Evolutionary conservation across 2,797 vertebrate genomes (phyloP), one percentile per base, ranked within the genome.

Genomic region (Jordanella pulchra): DNA sequence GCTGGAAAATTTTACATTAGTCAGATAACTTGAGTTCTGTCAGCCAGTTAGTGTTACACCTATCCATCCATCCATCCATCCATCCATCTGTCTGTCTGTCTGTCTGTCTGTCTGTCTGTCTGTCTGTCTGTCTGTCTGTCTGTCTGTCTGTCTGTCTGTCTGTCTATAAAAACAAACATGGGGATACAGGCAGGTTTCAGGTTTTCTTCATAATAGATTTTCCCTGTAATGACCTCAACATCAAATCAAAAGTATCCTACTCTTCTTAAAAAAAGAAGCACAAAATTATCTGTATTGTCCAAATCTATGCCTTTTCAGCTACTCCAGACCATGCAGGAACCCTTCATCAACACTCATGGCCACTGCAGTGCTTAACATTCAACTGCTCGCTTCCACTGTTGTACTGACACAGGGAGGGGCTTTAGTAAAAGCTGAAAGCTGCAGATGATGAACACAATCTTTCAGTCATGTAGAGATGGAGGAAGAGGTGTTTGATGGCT

Each of bases 401-500:
- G 72, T 32, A 44, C 32, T 63, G 80, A 78, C 73, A 78, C 45
- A 30, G 77, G 78, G 86, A 51, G 82, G 83, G 79, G 78, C 77
- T 72, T 72, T 71, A 32, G 73, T 84, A 82, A 69, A 17, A 68
- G 74, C 65, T 83, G 67, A 83, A 79, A 81, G 80, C 81, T 79
- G 50, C 68, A 25, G 35, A 79, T 87, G 88, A 89, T 80, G 84
- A 70, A 42, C 45, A 15, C 84, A 77, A 77, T 86, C 87, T 86
- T 89, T 87, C 75, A 84, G 81, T 89, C 82, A 81, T 72, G 48
- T 58, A 44, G 13, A 51, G 11, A 18, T 21, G 12, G 21, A 53
- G 10, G 44, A 18, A 25, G 53, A 12, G 23, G n/a, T 27, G 73
- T 82, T 76, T 81, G 84, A 89, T 76, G 74, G 85, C 44, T 83